Evolutionary conservation across 2,113 vertebrate species (phyloP).

Genomic region (Xiphophorus couchianus): DNA sequence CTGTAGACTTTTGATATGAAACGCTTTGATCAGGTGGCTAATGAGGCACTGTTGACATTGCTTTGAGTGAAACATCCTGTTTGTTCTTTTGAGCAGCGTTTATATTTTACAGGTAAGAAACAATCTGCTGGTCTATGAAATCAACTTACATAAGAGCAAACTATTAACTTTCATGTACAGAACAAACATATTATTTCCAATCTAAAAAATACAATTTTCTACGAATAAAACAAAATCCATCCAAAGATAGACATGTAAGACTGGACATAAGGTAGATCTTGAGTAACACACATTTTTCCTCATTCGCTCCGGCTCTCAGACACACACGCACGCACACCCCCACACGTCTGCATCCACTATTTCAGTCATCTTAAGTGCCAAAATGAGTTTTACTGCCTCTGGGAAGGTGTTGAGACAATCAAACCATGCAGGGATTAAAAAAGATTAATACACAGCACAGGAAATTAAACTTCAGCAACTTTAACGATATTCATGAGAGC

Average conservation of each 20-base stretch:
- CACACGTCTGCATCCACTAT: constrained; percentile 46
- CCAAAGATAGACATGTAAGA: constrained; percentile 34
- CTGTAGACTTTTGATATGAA: constrained; percentile 42
- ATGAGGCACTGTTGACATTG: constrained; percentile 57
- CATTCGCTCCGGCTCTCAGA: background rate
- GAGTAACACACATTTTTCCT: background rate
- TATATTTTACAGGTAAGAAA: constrained; percentile 37
- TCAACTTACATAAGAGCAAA: constrained; percentile 6
- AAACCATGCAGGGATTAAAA: constrained; percentile 77
- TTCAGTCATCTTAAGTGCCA: constrained; percentile 70
- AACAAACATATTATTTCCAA: constrained; percentile 22
- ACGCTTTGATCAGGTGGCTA: constrained; percentile 65
- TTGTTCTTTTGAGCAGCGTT: constrained; percentile 44
- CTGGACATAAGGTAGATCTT: constrained; percentile 24
- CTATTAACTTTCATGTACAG: constrained; percentile 39
- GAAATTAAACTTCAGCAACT: constrained; percentile 83
- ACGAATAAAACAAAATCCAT: constrained; percentile 3
- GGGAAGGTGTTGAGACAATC: constrained; percentile 76
- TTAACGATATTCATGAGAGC: constrained; percentile 79
- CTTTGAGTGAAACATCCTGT: constrained; percentile 46
- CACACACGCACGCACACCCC: constrained; percentile 25
- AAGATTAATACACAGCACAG: constrained; percentile 80
- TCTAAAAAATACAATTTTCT: background rate
- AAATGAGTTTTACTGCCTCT: constrained; percentile 73
- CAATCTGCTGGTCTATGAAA: constrained; percentile 28